These are phyloP conservation scores for Harlomillsia oculata DNA, from an alignment of 1,140 invertebrate genomes.

Conservation along the genomic window DNA sequence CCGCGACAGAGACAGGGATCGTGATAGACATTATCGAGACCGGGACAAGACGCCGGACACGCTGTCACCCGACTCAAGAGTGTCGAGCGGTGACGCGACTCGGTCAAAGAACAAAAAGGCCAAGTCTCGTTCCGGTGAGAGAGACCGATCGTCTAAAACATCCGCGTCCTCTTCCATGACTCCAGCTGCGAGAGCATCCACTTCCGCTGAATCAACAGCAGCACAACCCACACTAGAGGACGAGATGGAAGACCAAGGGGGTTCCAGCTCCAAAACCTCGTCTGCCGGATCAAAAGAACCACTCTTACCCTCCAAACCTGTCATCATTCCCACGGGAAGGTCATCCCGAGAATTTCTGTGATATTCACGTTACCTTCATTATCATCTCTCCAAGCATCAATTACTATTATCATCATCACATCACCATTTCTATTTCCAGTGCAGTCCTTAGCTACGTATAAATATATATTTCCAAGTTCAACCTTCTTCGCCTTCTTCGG, in stretches of 20 bases:
- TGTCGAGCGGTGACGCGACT: conserved; percentile 20
- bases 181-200: conserved; percentile 12
- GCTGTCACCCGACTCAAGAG: conserved; percentile 30
- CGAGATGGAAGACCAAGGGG: conserved; percentile 39
- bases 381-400: not conserved
- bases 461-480: not conserved
- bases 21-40: conserved; percentile 22
- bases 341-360: conserved; percentile 36
- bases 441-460: not conserved
- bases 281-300: conserved; percentile 34
- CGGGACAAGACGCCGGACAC: conserved; percentile 30
- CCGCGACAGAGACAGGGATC: conserved; percentile 18
- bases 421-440: not conserved
- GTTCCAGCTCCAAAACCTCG: conserved; percentile 31
- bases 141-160: conserved; percentile 1
- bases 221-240: conserved; percentile 37
- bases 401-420: not conserved
- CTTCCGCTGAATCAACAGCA: conserved; percentile 31
- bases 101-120: conserved; percentile 17
- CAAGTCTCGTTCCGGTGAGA: conserved; percentile 12
- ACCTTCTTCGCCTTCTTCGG: too few species aligned
- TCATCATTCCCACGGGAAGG: conserved; percentile 34
- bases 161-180: conserved; percentile 3
- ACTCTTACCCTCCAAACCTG: conserved; percentile 27
- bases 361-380: conserved; percentile 23